Base-by-base conservation (phyloP, 2,113 vertebrate genomes). In the Ibidorhyncha struthersii region DNA sequence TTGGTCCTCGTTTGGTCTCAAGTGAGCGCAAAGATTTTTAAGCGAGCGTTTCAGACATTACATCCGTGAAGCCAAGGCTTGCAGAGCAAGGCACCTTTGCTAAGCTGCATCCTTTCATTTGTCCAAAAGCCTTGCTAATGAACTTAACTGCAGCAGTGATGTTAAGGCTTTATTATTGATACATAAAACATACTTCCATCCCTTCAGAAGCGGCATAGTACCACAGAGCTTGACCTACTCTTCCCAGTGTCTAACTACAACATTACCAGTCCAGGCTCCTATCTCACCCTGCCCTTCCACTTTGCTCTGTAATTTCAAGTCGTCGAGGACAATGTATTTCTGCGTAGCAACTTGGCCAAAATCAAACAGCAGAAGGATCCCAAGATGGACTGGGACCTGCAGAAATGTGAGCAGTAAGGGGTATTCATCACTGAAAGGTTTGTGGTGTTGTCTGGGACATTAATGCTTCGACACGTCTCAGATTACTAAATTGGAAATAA, bases 191-290 rank as follows among this genome's bases (percentile, higher is more conserved):
- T 9, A 49, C 7, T 52, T 85, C 17, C 10, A 45, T 17, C 26
- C 14, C 50, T 62, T 66, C 4, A 12, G 45, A 82, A 53, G 20
- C 19, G 34, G 10, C 32, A 43, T 8, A 16, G n/a, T 38, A 56
- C 21, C 6, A 8, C 1, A 8, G 70, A 89, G 11, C 12, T 77
- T 4, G 4, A 47, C 10, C 50, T 74, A 7, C 32, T 59, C n/a
- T 76, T 41, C 23, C 20, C 2, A 2, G 25, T 12, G 41, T 13
- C 5, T 17, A 58, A 34, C 21, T 52, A 38, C 0, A 1, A 53
- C 0, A 2, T 18, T 4, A 6, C 5, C n/a, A 0, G 0, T 43
- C 15, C 5, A n/a, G 22, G 18, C 66, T 79, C 82, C 45, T 69
- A 3, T 8, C 40, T 94, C 67, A 58, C 20, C 19, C 36, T 41